A percentile compares a stretch with the other conserved stretches of the same genome.
Evolutionary conservation across 1,140 invertebrate genomes (phyloP).

Genomic region (Halesus radiatus): DNA sequence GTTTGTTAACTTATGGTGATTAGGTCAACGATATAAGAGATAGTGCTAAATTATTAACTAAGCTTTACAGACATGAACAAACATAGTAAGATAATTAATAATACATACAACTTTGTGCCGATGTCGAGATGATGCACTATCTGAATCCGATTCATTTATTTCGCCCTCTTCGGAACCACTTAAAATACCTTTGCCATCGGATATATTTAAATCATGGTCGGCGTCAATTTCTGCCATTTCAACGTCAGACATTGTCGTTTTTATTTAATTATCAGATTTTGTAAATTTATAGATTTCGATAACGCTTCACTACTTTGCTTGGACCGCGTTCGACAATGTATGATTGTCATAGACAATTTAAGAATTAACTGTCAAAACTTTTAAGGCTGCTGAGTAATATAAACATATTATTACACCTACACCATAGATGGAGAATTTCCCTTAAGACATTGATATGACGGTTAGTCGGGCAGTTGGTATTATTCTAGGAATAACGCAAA

Average conservation of each 20-base stretch:
- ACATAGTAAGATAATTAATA: too few species aligned
- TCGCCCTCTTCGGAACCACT: conserved; percentile 45
- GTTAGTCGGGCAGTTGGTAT: too few species aligned
- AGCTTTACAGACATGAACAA: too few species aligned
- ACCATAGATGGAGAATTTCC: too few species aligned
- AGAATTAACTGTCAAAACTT: too few species aligned
- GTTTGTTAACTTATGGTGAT: not conserved
- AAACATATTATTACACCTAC: too few species aligned
- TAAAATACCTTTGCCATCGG: conserved; percentile 25
- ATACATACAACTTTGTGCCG: not conserved
- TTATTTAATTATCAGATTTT: not conserved
- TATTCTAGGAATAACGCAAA: too few species aligned
- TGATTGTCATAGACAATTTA: conserved; percentile 8
- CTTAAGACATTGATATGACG: too few species aligned
- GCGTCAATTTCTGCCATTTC: conserved; percentile 33
- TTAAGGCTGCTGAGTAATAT: too few species aligned
- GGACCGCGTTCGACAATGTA: not conserved
- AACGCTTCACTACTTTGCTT: not conserved
- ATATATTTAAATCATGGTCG: conserved; percentile 38
- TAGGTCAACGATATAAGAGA: too few species aligned
- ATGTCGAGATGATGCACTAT: conserved; percentile 18
- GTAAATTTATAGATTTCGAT: not conserved
- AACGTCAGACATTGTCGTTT: conserved; percentile 34
- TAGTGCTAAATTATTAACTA: too few species aligned
- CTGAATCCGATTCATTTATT: conserved; percentile 44